phyloP scores from a whole-genome alignment of 2,888 invertebrate species.

The Anthophora plumipes region DNA sequence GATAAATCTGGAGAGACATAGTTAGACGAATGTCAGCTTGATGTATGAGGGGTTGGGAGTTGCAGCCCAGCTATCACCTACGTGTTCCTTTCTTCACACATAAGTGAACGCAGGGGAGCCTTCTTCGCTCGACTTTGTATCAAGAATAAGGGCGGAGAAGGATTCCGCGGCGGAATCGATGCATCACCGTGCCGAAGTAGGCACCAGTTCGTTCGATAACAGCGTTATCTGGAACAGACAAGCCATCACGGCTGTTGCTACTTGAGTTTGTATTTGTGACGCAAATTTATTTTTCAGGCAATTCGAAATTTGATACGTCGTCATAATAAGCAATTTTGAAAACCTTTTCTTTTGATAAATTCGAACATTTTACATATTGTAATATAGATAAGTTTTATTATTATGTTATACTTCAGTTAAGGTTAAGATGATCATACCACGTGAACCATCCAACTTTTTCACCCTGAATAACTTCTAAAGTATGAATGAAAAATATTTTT shows the following conservation, averaged over 20 bases:
- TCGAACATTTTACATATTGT: too few relatives aligned
- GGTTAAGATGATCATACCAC: too few relatives aligned
- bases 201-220: constrained; percentile 66
- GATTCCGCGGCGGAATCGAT: constrained; percentile 73
- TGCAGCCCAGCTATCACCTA: constrained; percentile 58
- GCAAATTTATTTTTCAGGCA: neutral
- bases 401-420: too few relatives aligned
- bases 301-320: neutral
- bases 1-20: constrained; percentile 81
- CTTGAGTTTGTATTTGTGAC: constrained; percentile 15
- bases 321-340: neutral
- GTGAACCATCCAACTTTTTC: too few relatives aligned
- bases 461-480: too few relatives aligned
- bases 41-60: constrained; percentile 77
- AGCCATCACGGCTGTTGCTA: constrained; percentile 65
- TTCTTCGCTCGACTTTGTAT: constrained; percentile 49
- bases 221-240: constrained; percentile 74
- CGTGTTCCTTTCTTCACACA: constrained; percentile 61
- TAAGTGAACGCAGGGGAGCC: constrained; percentile 38
- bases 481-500: too few relatives aligned
- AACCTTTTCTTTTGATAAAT: neutral
- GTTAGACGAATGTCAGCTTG: constrained; percentile 80
- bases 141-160: constrained; percentile 61
- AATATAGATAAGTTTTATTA: too few relatives aligned
- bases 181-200: constrained; percentile 66